Base-by-base conservation (phyloP, 2,888 invertebrate species). In the Melinopterus prodromus region DNA sequence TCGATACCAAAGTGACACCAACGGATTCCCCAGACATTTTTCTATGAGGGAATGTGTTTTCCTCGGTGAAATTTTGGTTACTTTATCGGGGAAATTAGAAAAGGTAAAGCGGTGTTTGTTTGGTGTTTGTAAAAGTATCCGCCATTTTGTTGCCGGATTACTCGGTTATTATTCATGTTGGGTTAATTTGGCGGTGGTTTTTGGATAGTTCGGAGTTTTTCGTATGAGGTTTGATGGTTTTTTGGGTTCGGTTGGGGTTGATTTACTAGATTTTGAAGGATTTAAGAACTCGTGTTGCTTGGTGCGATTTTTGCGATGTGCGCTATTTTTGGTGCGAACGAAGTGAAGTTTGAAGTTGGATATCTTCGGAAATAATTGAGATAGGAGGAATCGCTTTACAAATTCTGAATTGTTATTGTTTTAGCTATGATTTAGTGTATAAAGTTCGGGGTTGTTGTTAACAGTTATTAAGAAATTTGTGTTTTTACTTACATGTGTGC, bases 401-500 rank as follows among this genome's bases (percentile, higher is more conserved):
- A 9, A 53, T 53, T 53, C 5, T 7, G 53, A 53, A 53, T 53
- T 53, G 53, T 53, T 12, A 12, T 53, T 3, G 53, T 53, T 53
- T 53, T 12, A 53, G 53, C 53, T 53, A 9, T 53, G 12, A 53
- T 53, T 53, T 53, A 6, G 12, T 53, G 53, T 53, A 53, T 53
- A 53, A 53, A 7, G 7, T 12, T 7, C 5, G 53, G 9, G 12
- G 0, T 53, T 1, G 77, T 69, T 69, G 26, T 16, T 16, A 74
- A 36, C 75, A 69, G 16, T 7, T 35, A 69, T 75, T 38, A 70
- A 26, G 16, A 38, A 77, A 4, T 9, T 3, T 53, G 12, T 12
- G 12, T 9, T 53, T 3, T 80, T 88, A 95, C 96, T 95, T 92
- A 96, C 96, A 98, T 70, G 98, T 97, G 91, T 98, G 98, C 84